Base-by-base conservation (phyloP, 2,113 vertebrate species). In the Shinisaurus crocodilurus region DNA sequence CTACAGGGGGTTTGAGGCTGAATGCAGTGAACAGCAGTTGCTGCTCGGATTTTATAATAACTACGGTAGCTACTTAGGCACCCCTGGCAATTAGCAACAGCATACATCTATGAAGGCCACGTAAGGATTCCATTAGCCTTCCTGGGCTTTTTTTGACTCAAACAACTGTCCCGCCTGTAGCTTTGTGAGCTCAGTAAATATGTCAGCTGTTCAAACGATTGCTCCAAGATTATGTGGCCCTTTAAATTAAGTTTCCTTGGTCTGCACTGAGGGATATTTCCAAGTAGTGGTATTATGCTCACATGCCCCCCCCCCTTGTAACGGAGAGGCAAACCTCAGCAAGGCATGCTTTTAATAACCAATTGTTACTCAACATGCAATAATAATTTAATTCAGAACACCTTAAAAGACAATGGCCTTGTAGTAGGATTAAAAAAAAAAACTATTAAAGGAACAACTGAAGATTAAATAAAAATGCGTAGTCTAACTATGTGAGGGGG, bases 151-250 rank as follows among this genome's bases (percentile, higher is more conserved):
- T n/a, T 89, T 93, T 87, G 92, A 10, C 76, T 60, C 23, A 81
- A 82, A 77, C 84, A 94, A 92, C 92, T 95, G 93, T 91, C 90
- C 43, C 12, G 43, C 27, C 32, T 87, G 18, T 76, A 45, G n/a
- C 50, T 69, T 88, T 76, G 57, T 40, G 70, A 83, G 86, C 72
- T 91, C 45, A 69, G 12, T 57, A 84, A 88, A 82, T 67, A 88
- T 87, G 43, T 87, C 70, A 84, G 80, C 69, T 94, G 75, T 85
- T 90, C 87, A 95, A 96, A 91, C 91, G 94, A 87, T 82, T 90
- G 88, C 92, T 92, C 79, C 93, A 87, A 95, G 94, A 95, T 93
- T 84, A 93, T 89, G 90, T 79, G 82, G 87, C 83, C n/a, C 60
- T 90, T 93, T 57, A 89, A 95, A 94, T 95, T 79, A 90, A 87